Percentiles rank a stretch among this genome's conserved stretches.
Evolutionary conservation across 1,140 invertebrate species (phyloP).

Genomic region (Papilio helenus): DNA sequence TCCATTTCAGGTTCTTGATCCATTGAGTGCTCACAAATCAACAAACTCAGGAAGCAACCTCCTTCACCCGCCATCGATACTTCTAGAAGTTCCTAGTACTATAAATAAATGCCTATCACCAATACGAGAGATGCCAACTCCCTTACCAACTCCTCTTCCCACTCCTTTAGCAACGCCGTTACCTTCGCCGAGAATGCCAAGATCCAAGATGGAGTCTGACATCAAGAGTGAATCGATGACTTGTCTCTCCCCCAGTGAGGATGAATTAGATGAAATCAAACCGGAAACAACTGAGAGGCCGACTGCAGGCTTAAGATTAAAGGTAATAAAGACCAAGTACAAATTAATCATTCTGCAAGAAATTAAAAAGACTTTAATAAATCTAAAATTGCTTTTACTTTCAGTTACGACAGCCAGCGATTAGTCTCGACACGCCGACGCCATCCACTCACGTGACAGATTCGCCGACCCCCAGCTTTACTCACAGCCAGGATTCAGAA

Average conservation of each 20-base stretch:
- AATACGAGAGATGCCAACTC: constrained; percentile 88
- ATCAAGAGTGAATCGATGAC: constrained; percentile 64
- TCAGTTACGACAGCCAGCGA: constrained; percentile 80
- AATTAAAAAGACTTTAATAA: constrained; percentile 12
- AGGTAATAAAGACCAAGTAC: constrained; percentile 53
- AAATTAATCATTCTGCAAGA: constrained; percentile 15
- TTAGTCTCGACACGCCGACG: constrained; percentile 74
- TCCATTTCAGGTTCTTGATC: constrained; percentile 84
- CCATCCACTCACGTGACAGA: constrained; percentile 79
- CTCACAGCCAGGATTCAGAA: constrained; percentile 80
- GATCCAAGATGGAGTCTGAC: constrained; percentile 70
- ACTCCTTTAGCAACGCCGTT: constrained; percentile 88
- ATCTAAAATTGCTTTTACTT: constrained; percentile 46
- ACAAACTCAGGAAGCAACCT: constrained; percentile 82
- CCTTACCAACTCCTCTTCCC: constrained; percentile 86
- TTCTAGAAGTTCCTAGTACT: constrained; percentile 87
- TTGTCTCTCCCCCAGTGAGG: constrained; percentile 73
- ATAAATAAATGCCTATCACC: constrained; percentile 89
- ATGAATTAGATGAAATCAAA: constrained; percentile 74
- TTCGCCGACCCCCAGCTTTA: constrained; percentile 77
- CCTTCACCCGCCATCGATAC: constrained; percentile 86
- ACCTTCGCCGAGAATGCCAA: constrained; percentile 72
- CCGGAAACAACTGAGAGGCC: constrained; percentile 62
- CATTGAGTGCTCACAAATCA: constrained; percentile 85
- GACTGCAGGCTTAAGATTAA: constrained; percentile 67